Evolutionary conservation across 2,797 vertebrate genomes (phyloP), one percentile per base, ranked within the genome.

Genomic region (Poliocrania exsul): DNA sequence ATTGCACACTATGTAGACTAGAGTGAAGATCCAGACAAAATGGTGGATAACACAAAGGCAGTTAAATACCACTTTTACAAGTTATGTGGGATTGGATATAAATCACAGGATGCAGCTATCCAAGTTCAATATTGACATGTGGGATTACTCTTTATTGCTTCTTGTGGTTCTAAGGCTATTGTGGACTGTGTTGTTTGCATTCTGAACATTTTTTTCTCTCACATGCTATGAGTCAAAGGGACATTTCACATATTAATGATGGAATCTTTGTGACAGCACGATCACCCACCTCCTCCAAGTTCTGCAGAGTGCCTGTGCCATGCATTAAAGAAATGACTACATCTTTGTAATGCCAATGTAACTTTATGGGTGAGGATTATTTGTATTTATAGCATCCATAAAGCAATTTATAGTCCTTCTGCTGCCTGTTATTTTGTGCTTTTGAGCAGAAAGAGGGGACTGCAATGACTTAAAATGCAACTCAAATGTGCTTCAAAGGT

Each of bases 311-410:
- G 81, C 64, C 47, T 81, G 50, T 61, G 62, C 35, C 29, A 35
- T 75, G 62, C 64, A 72, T 86, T 94, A 92, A 78, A 95, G 91
- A 84, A 90, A 90, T 92, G 47, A 65, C 28, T 79, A 93, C 51
- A 85, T 86, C 67, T 88, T 97, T 96, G 78, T 92, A 92, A 95
- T 90, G 81, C 67, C 94, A 96, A 50, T 77, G 80, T 88, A 95
- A 77, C 78, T 96, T 96, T 91, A 97, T 81, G 38, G 50, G n/a
- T 86, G 84, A 91, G 40, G 64, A 50, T 73, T 93, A 93, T 94
- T 92, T 92, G 66, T 93, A 92, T 97, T 97, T 97, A 96, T 90
- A 93, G 79, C 57, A 81, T 88, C 87, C 65, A 71, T 91, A 95
- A 96, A 95, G 64, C 78, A 94, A 88, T 94, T 93, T 97, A 93